These are phyloP conservation scores for Troglohyphantes excavatus DNA, from an alignment of 2,888 invertebrate genomes.

Conservation along the genomic window DNA sequence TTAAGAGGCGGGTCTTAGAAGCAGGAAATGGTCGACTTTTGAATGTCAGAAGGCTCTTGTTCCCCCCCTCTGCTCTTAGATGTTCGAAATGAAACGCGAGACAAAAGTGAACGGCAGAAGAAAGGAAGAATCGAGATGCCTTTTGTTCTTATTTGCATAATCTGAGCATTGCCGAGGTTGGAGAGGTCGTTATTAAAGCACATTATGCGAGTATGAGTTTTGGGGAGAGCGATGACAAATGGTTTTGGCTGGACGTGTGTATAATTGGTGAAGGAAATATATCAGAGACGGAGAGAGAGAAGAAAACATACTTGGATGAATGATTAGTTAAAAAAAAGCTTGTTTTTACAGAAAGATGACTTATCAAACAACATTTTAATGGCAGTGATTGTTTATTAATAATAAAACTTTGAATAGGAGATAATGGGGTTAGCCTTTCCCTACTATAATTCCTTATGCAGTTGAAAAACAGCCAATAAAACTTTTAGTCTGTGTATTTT, in stretches of 20 bases:
- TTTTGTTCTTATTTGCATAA: slow-evolving; percentile 39
- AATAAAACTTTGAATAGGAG: too few species aligned
- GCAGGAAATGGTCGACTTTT: slow-evolving; percentile 44
- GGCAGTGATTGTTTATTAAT: too few species aligned
- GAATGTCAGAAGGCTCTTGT: slow-evolving; percentile 18
- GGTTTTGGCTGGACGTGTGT: not conserved
- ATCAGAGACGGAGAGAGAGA: not conserved
- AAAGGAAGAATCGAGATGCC: not conserved
- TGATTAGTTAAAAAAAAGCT: too few species aligned
- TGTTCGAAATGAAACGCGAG: slow-evolving; percentile 1
- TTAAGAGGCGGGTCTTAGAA: slow-evolving; percentile 42
- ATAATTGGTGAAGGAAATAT: not conserved
- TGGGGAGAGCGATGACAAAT: slow-evolving; percentile 19
- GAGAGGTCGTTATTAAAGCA: slow-evolving; percentile 27
- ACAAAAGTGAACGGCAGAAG: not conserved
- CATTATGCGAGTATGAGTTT: not conserved
- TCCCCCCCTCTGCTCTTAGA: slow-evolving; percentile 6
- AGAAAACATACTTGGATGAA: not conserved
- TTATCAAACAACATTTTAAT: too few species aligned
- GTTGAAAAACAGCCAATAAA: too few species aligned
- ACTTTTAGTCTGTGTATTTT: too few species aligned
- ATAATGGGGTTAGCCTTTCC: too few species aligned
- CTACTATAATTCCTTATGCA: too few species aligned
- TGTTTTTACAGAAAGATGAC: too few species aligned
- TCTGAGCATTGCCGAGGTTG: not conserved